These are phyloP conservation scores for Leptopilina syphax DNA, from an alignment of 2,888 invertebrate genomes.

Conservation along the genomic window DNA sequence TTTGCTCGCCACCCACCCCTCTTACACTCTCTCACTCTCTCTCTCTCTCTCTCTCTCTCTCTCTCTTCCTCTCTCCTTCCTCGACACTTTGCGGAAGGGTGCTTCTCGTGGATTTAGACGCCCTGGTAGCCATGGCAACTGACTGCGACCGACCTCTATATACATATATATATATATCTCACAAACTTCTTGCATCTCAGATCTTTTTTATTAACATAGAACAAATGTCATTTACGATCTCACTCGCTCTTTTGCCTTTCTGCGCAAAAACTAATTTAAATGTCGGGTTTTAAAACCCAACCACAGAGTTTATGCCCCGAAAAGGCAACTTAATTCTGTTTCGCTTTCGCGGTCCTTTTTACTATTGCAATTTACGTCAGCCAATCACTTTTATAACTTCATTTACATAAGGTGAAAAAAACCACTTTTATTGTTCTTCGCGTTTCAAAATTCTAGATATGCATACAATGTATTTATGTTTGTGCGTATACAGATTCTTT, in stretches of 20 bases:
- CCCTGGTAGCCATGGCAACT: conserved; percentile 71
- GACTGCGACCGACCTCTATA: conserved; percentile 59
- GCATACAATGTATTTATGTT: too few relatives aligned
- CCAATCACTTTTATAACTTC: conserved; percentile 24
- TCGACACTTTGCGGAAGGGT: conserved; percentile 52
- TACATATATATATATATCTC: conserved; percentile 33
- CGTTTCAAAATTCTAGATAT: neutral
- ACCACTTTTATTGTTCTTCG: neutral
- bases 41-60: too few relatives aligned
- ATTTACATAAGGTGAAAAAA: conserved; percentile 16
- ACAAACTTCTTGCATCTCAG: conserved; percentile 51
- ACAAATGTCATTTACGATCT: conserved; percentile 37
- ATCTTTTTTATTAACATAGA: conserved; percentile 50
- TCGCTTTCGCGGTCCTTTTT: conserved; percentile 25
- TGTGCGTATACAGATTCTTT: too few relatives aligned
- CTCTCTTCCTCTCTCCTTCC: too few relatives aligned
- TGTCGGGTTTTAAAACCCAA: conserved; percentile 28
- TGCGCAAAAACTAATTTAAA: conserved; percentile 36
- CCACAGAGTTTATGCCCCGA: conserved; percentile 29
- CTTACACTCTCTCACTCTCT: too few relatives aligned
- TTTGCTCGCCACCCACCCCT: conserved; percentile 57
- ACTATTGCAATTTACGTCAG: conserved; percentile 26
- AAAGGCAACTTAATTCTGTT: conserved; percentile 37
- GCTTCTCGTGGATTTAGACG: conserved; percentile 70
- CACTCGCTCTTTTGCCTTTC: conserved; percentile 6